Evolutionary conservation across 2,113 vertebrate species (phyloP).

Genomic region (Motacilla alba): DNA sequence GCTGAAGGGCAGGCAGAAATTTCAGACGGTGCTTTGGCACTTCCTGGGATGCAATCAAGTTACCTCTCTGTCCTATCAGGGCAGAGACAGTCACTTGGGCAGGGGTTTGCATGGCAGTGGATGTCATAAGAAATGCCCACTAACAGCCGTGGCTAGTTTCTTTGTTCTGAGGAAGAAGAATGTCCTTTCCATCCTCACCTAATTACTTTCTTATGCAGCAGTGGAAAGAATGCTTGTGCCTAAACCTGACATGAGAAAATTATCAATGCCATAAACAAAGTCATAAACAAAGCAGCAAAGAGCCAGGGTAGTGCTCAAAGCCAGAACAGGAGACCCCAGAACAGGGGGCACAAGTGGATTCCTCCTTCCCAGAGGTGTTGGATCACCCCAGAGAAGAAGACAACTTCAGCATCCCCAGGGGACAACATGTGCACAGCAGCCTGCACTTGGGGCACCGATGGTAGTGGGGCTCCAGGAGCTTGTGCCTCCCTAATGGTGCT

Average conservation of each 20-base stretch:
- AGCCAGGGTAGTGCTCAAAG: constrained; percentile 3
- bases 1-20: not conserved
- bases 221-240: constrained; percentile 59
- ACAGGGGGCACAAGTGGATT: constrained; percentile 9
- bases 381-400: constrained; percentile 29
- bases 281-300: constrained; percentile 16
- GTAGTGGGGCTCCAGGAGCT: not conserved
- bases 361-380: constrained; percentile 33
- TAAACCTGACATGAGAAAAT: constrained; percentile 65
- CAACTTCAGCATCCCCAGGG: not conserved
- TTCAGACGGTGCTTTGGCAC: not conserved
- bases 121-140: not conserved
- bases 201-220: constrained; percentile 70
- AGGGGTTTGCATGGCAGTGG: not conserved
- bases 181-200: constrained; percentile 49
- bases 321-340: constrained; percentile 33
- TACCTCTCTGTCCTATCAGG: accelerated
- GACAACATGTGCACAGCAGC: not conserved
- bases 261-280: constrained; percentile 66
- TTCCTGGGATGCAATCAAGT: not conserved
- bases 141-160: not conserved
- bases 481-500: not conserved
- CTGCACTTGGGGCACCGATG: accelerated
- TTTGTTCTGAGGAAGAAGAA: constrained; percentile 55
- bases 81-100: not conserved